A percentile compares a stretch with the other conserved stretches of the same genome.
Evolutionary conservation across 2,797 vertebrate species (phyloP).

Genomic region (Alectoris magna): DNA sequence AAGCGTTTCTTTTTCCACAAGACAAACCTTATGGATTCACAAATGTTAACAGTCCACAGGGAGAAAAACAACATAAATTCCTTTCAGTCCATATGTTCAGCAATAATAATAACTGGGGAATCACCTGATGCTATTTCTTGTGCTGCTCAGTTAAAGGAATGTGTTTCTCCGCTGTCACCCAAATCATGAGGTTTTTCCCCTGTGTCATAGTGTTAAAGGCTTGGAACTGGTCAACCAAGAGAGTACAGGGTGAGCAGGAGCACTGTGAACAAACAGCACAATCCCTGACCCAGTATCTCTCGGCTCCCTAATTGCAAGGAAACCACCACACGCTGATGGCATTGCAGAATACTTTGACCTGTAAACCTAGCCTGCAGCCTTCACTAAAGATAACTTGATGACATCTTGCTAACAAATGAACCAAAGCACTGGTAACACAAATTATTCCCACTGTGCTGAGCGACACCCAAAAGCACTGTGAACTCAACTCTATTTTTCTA

Average conservation of each 20-base stretch:
- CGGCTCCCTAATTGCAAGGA: neutral
- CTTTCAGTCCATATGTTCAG: neutral
- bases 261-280: accelerated
- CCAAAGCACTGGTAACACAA: accelerated
- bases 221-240: neutral
- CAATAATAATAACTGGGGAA: neutral
- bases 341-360: neutral
- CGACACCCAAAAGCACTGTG: neutral
- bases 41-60: neutral
- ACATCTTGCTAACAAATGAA: neutral
- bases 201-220: neutral
- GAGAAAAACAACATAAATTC: neutral
- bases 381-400: neutral
- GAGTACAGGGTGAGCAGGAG: neutral
- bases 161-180: neutral
- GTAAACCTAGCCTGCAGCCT: neutral
- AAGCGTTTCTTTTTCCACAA: neutral
- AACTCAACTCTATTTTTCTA: neutral
- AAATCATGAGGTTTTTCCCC: neutral
- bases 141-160: neutral
- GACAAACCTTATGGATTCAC: neutral
- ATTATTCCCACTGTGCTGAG: neutral
- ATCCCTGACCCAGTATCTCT: neutral
- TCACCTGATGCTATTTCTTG: neutral
- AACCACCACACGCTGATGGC: neutral